phyloP scores from a whole-genome alignment of 2,888 invertebrate species.

The Pseudococcus longispinus region DNA sequence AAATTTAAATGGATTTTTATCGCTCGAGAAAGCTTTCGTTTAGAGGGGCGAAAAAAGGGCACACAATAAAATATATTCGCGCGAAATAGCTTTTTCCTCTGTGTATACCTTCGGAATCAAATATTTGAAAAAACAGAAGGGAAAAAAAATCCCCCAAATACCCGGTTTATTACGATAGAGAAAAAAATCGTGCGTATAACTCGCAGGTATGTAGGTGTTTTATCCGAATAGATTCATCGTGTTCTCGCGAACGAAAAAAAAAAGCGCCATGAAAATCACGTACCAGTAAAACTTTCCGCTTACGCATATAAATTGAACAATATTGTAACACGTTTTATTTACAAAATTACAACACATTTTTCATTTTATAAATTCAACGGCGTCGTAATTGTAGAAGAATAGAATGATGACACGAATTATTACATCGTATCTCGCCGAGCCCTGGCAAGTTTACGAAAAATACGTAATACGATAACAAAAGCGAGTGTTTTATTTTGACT shows the following conservation, averaged over 20 bases:
- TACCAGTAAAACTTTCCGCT: background rate
- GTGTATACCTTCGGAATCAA: background rate
- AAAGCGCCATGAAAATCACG: background rate
- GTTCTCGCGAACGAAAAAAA: background rate
- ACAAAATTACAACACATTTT: slow-evolving; percentile 12
- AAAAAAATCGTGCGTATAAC: background rate
- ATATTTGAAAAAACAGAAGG: background rate
- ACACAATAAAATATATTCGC: background rate
- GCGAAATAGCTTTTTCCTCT: background rate
- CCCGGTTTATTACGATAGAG: background rate
- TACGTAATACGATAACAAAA: background rate
- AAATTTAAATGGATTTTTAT: slow-evolving; percentile 11
- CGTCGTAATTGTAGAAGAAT: background rate
- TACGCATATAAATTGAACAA: slow-evolving; percentile 16
- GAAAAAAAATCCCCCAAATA: background rate
- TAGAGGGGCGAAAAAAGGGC: background rate
- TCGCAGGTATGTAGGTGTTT: background rate
- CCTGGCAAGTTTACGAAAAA: background rate
- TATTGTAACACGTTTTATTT: slow-evolving; percentile 16
- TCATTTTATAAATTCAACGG: slow-evolving; percentile 2
- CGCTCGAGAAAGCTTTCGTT: background rate
- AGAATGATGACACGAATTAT: slow-evolving; percentile 3
- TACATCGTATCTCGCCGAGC: background rate
- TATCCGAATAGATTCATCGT: background rate
- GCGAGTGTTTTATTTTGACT: slow-evolving; percentile 11